Conservation (phyloP, 2,888 invertebrate genomes). For the Urechis unicinctus region DNA sequence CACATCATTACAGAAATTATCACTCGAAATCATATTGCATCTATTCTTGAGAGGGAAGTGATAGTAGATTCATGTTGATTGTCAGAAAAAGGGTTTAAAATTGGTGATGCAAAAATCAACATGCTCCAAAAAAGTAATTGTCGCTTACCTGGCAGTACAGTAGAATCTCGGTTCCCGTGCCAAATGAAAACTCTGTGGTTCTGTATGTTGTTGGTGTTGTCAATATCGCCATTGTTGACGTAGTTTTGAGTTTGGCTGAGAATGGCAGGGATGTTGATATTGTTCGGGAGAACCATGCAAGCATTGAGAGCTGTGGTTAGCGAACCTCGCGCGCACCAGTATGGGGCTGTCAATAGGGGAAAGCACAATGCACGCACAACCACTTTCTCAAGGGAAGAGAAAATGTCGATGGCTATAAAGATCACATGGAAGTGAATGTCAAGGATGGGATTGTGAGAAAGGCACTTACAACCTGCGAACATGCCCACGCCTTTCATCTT, state of each 20-base stretch:
- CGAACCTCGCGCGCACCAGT: conserved; percentile 10
- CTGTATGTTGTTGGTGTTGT: conserved; percentile 31
- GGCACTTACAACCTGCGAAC: conserved; percentile 41
- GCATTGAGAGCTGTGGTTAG: conserved; percentile 2
- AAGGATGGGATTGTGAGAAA: no score
- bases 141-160: conserved; percentile 37
- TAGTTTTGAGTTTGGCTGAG: conserved; percentile 15
- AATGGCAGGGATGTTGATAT: conserved; percentile 1
- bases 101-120: no score
- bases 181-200: conserved; percentile 41
- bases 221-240: conserved; percentile 30
- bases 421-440: not conserved
- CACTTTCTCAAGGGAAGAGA: not conserved
- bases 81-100: no score
- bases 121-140: no score
- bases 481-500: conserved; percentile 40
- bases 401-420: no score
- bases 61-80: no score
- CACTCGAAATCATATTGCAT: no score
- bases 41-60: no score
- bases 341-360: conserved; percentile 9
- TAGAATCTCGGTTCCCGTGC: conserved; percentile 37
- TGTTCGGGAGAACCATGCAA: conserved; percentile 2
- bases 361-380: no score
- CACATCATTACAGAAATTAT: no score